These are phyloP conservation scores for Camptogramma bilineatum DNA, from an alignment of 2,888 invertebrate genomes.

Conservation along the genomic window DNA sequence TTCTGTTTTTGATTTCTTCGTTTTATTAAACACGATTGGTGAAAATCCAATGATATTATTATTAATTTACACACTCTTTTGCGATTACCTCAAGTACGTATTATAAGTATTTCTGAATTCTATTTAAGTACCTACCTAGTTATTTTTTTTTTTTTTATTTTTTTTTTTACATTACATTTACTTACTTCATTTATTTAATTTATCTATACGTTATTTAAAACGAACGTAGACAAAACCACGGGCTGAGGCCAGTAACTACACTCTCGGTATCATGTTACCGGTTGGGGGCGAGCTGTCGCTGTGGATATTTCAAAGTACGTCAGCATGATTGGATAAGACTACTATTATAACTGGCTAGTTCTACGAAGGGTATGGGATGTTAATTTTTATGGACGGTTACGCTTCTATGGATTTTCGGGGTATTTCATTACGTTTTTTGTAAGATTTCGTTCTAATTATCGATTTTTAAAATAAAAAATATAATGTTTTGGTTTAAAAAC, in stretches of 20 bases:
- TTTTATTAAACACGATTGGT: too few relatives aligned
- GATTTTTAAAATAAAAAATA: not conserved
- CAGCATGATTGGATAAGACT: slow-evolving; percentile 30
- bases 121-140: too few relatives aligned
- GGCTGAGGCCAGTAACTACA: not conserved
- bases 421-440: slow-evolving; percentile 18
- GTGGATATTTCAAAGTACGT: slow-evolving; percentile 38
- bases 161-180: too few relatives aligned
- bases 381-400: slow-evolving; percentile 39
- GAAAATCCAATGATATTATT: too few relatives aligned
- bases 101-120: too few relatives aligned
- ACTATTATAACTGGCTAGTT: slow-evolving; percentile 25
- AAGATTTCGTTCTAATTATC: not conserved
- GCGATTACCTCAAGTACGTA: too few relatives aligned
- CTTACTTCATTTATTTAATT: not conserved
- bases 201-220: not conserved
- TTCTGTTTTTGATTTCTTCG: too few relatives aligned
- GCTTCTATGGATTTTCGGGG: slow-evolving; percentile 23
- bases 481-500: too few relatives aligned
- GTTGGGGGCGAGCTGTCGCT: slow-evolving; percentile 39
- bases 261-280: slow-evolving; percentile 31
- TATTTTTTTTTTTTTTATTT: too few relatives aligned
- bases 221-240: not conserved
- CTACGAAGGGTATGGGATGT: slow-evolving; percentile 35
- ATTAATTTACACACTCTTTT: too few relatives aligned